phyloP scores from a whole-genome alignment of 2,113 vertebrate species.

The Amblyopsis rosae region DNA sequence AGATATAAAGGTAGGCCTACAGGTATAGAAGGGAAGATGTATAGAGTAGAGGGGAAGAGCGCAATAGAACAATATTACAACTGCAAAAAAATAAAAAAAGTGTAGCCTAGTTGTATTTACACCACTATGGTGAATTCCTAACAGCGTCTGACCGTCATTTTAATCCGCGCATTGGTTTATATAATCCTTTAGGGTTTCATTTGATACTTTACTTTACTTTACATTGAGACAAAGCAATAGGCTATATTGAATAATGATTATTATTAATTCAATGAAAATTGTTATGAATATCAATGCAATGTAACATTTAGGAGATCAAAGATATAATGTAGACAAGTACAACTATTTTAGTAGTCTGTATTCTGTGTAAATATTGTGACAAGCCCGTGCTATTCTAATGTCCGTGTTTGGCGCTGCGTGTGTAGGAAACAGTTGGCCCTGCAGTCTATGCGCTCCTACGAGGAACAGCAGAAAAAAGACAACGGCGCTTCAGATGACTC shows the following conservation, averaged over 20 bases:
- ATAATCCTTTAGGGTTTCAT: too few species aligned
- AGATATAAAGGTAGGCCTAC: constrained; percentile 40
- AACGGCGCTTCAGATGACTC: constrained; percentile 93
- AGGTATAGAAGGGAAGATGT: not conserved
- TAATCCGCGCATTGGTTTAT: not conserved
- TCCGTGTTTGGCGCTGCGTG: constrained; percentile 1
- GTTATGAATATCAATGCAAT: too few species aligned
- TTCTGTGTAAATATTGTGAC: too few species aligned
- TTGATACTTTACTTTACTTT: too few species aligned
- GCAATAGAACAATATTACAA: not conserved
- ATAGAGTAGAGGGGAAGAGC: not conserved
- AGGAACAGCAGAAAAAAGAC: constrained; percentile 95
- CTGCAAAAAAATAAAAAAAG: not conserved
- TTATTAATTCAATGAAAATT: too few species aligned
- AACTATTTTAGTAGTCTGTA: too few species aligned
- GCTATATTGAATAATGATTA: too few species aligned
- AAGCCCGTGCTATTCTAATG: too few species aligned
- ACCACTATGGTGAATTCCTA: not conserved
- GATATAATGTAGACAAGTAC: too few species aligned
- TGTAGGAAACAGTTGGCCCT: constrained; percentile 94
- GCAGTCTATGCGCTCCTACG: constrained; percentile 93
- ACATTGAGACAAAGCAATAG: too few species aligned
- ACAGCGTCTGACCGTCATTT: not conserved
- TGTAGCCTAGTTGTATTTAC: not conserved
- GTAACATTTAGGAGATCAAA: too few species aligned